Evolutionary conservation across 2,113 vertebrate species (phyloP), one percentile per base, ranked within the genome.

Genomic region (Xenopus tropicalis): DNA sequence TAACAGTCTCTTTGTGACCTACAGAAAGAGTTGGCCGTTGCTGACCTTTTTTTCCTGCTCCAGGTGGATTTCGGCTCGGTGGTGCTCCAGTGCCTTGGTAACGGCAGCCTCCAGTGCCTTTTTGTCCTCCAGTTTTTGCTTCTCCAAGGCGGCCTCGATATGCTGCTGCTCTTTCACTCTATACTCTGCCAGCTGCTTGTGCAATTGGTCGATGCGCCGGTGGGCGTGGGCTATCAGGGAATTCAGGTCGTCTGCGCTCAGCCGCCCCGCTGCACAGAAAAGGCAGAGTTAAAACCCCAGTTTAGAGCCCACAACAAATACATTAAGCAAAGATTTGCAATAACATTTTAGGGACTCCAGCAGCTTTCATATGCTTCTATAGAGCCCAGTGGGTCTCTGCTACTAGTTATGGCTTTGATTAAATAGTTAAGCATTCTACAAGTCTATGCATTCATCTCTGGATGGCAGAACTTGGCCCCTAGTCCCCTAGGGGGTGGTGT

Each of bases 181-280:
- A 87, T 97, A 94, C 70, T 98, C 94, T 0, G 95, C 95, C 65
- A 99, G 89, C 80, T 96, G 90, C 75, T 78, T 85, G 82, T 95
- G 97, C 1, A 98, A 81, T 82, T 98, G 97, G 83, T 98, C 96
- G 0, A 98, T 97, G 69, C 96, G 96, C 0, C 96, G 96, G 78
- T 99, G 97, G 0, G 95, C 95, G 0, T 99, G 96, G 0, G 95
- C 96, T 0, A 99, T 95, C 61, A 99, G 90, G 0, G 96, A 91
- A 43, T 98, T 99, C 37, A 99, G 84, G 81, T 99, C 96, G 0
- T 99, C 96, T 0, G 80, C 56, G 0, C 92, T 94, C 56, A 99
- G 78, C 79, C 93, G 92, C 23, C 92, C 96, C 2, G 96, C 96
- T 98, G 1, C 14, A 61, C 77, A 20, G 54, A 59, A 83, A 16